Base-by-base conservation (phyloP, 2,797 vertebrate genomes). In the Aulostomus chinensis region DNA sequence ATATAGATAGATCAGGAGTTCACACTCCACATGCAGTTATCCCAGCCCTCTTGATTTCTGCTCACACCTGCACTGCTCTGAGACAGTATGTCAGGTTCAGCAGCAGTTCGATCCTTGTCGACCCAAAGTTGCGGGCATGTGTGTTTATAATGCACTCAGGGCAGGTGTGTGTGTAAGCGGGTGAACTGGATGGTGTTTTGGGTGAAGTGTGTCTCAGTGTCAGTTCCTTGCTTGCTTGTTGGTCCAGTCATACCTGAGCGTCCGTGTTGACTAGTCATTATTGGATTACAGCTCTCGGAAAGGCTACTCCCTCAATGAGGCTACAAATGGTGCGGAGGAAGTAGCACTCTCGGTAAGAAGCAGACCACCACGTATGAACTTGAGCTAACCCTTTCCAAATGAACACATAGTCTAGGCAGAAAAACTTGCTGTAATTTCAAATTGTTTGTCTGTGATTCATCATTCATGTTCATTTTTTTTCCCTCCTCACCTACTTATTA, bases 231-330 rank as follows among this genome's bases (percentile, higher is more conserved):
- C n/a, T n/a, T n/a, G n/a, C n/a, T n/a, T n/a, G n/a, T n/a, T n/a
- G n/a, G n/a, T n/a, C n/a, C n/a, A n/a, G n/a, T n/a, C n/a, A n/a
- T 25, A 3, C 0, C 6, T 12, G 0, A 20, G 4, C 26, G 14
- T 11, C 33, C n/a, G 68, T 45, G 43, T 60, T 85, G 62, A 84
- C 33, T 5, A 32, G 57, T 78, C 5, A 58, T 63, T 73, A 58
- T 81, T 87, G 70, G 57, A 49, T 90, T 88, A 22, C 86, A 89
- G 85, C 63, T 14, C 17, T 73, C 1, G 3, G 29, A 31, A 5
- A 33, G 0, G 0, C 12, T 15, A 3, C 40, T 39, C 25, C 13
- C 46, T 15, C 13, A 59, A 40, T 20, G 57, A 40, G 9, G 5
- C 43, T 3, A 2, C 31, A 50, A 64, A 49, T 13, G n/a, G 22